Evolutionary conservation across 2,888 invertebrate genomes (phyloP), one percentile per base, ranked within the genome.

Genomic region (Phragmatobia fuliginosa): DNA sequence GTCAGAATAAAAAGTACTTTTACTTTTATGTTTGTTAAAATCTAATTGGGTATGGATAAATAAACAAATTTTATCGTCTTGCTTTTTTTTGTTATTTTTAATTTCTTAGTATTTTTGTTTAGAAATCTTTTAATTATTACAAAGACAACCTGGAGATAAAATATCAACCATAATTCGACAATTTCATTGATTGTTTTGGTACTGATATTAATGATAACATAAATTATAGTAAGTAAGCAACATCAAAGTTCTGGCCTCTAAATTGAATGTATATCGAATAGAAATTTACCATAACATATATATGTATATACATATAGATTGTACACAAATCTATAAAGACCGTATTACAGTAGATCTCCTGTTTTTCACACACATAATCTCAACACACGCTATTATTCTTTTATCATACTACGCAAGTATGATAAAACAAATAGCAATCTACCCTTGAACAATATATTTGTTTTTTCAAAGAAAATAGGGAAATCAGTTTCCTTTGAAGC

Each of bases 401-500:
- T 8, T n/a, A 52, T 33, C 38, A 18, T 38, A 14, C 52, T 31
- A 49, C n/a, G 45, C n/a, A 63, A 70, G 63, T 59, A 52, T 52
- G 58, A 45, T 65, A 36, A 67, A 67, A 67, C 62, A 71, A 74
- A 74, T 52, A 67, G 62, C 74, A 74, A 74, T 80, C 79, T 77
- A 67, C 70, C 52, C 31, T 16, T 21, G 71, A 73, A 81, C 79
- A 84, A 79, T 83, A 85, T 79, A 83, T 84, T 87, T 86, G 83
- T 85, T 88, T 90, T 88, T 87, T 85, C 85, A 87, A 89, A 88
- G 90, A 92, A 93, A 92, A 92, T 89, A 91, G 87, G 89, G 85
- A 91, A 93, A 94, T 93, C 87, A 89, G 84, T 90, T 88, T 87
- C 86, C 91, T 94, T 94, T 94, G 93, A 93, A 90, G 90, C 82